phyloP scores from a whole-genome alignment of 1,140 invertebrate species.

The Bombus fervidus region DNA sequence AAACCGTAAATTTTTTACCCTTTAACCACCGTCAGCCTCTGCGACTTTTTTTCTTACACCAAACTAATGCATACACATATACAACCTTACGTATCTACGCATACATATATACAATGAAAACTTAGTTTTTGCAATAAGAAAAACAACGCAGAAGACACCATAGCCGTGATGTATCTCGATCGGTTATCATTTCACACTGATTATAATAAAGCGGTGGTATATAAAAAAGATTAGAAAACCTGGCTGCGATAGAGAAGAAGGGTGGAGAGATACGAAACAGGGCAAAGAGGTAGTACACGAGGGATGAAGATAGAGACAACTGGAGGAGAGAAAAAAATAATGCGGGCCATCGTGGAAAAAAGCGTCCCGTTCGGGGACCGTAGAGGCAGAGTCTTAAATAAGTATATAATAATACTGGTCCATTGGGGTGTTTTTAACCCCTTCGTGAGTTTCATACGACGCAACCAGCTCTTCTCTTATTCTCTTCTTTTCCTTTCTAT shows the following conservation, averaged over 20 bases:
- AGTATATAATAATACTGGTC: conserved; percentile 82
- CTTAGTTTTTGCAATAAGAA: conserved; percentile 69
- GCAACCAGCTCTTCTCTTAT: conserved; percentile 42
- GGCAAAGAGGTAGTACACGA: conserved; percentile 3
- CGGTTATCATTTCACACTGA: conserved; percentile 83
- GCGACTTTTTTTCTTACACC: conserved; percentile 14
- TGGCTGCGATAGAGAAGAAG: neutral
- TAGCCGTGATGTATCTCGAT: conserved; percentile 76
- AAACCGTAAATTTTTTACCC: conserved; percentile 82
- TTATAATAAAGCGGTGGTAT: conserved; percentile 77
- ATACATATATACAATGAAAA: neutral
- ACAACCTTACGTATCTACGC: neutral
- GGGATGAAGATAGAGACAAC: conserved; percentile 9
- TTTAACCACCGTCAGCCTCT: conserved; percentile 66
- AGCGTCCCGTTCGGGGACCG: conserved; percentile 71
- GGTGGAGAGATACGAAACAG: neutral
- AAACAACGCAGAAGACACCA: conserved; percentile 68
- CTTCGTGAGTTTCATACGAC: conserved; percentile 48
- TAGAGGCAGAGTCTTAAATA: conserved; percentile 75
- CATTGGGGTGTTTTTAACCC: conserved; percentile 71
- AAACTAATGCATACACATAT: no score
- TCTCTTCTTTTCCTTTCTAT: conserved; percentile 68
- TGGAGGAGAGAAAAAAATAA: conserved; percentile 54
- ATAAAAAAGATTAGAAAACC: neutral
- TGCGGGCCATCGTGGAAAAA: conserved; percentile 55